Percentiles rank a stretch among this genome's conserved stretches.
Evolutionary conservation across 2,797 vertebrate species (phyloP).

Genomic region (Tenualosa ilisha): DNA sequence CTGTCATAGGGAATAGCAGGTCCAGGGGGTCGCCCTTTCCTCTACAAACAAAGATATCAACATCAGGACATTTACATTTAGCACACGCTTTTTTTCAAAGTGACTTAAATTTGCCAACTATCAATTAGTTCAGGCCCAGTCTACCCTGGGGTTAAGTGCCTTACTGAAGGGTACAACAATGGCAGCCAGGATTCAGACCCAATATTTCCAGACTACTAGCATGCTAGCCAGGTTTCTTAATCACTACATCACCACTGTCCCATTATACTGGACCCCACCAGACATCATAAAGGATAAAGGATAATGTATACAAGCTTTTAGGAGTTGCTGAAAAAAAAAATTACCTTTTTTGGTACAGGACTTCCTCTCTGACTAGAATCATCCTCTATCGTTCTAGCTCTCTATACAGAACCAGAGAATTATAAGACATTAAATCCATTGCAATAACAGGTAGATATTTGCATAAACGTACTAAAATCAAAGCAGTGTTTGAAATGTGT

Average conservation of each 20-base stretch:
- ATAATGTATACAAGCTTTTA: not conserved
- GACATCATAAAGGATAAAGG: no score
- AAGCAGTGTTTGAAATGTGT: not conserved
- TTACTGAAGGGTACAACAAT: no score
- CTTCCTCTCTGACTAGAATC: conserved; percentile 83
- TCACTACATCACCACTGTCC: no score
- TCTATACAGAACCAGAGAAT: not conserved
- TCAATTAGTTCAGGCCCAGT: no score
- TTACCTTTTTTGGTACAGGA: conserved; percentile 88
- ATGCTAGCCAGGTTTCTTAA: no score
- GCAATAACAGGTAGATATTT: not conserved
- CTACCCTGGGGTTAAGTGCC: no score
- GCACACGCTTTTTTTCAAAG: no score
- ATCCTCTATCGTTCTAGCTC: conserved; percentile 78
- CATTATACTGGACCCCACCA: no score
- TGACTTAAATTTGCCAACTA: no score
- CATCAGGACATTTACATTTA: not conserved
- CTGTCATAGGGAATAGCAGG: conserved; percentile 77
- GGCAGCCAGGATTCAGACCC: no score
- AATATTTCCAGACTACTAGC: no score
- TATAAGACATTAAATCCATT: not conserved
- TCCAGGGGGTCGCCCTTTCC: conserved; percentile 86
- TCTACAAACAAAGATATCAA: conserved; percentile 68
- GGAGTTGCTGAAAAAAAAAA: no score
- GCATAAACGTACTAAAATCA: not conserved